Conservation (phyloP, 2,888 invertebrate species). For the Axea sp. region DNA sequence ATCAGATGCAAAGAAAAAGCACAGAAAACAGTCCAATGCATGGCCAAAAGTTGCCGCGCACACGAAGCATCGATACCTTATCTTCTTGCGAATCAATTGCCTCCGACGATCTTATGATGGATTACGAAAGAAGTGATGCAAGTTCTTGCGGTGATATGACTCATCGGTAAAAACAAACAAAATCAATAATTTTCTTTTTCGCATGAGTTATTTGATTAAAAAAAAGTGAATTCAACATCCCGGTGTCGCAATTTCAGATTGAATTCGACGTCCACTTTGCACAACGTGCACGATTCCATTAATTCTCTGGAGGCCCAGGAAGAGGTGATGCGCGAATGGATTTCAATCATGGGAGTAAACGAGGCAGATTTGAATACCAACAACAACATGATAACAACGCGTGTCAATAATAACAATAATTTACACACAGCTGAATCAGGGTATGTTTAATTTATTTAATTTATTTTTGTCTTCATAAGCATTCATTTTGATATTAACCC, state of each 20-base stretch:
- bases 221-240: neutral
- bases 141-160: conserved; percentile 82
- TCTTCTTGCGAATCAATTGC: conserved; percentile 92
- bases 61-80: conserved; percentile 88
- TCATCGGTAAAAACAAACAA: conserved; percentile 79
- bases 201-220: no score
- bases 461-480: no score
- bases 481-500: conserved; percentile 18
- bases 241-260: conserved; percentile 66
- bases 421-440: conserved; percentile 73
- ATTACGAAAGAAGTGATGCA: conserved; percentile 86
- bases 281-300: conserved; percentile 81
- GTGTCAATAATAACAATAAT: conserved; percentile 71
- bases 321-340: conserved; percentile 82
- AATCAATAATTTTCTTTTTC: no score
- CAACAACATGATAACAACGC: conserved; percentile 71
- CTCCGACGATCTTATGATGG: conserved; percentile 93
- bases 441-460: conserved; percentile 70
- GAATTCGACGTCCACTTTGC: conserved; percentile 78
- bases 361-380: conserved; percentile 73
- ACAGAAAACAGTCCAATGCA: conserved; percentile 75
- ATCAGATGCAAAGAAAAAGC: conserved; percentile 68
- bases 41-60: conserved; percentile 81
- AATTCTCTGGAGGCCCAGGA: conserved; percentile 79
- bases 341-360: conserved; percentile 80